phyloP scores from a whole-genome alignment of 2,888 invertebrate species.

The Notodonta ziczac region DNA sequence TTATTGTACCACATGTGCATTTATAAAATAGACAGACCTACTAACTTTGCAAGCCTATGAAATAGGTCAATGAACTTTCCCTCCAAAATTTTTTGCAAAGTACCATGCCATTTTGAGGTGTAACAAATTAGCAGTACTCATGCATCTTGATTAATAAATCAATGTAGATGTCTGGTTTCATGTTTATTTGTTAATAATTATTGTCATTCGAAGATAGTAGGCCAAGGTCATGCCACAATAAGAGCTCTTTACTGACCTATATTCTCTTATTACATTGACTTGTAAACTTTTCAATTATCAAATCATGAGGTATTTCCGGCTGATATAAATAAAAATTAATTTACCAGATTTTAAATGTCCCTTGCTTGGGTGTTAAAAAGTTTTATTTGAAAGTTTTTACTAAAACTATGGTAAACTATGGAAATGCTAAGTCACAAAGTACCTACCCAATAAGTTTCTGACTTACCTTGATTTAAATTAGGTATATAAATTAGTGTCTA shows the following conservation, averaged over 20 bases:
- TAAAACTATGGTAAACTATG: too few relatives aligned
- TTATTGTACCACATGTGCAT: background rate
- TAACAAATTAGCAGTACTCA: too few relatives aligned
- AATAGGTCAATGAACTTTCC: slow-evolving; percentile 66
- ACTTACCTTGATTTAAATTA: too few relatives aligned
- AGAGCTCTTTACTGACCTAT: background rate
- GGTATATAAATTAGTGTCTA: too few relatives aligned
- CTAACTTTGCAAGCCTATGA: background rate
- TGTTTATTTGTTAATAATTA: background rate
- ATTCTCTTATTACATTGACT: too few relatives aligned
- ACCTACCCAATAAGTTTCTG: too few relatives aligned
- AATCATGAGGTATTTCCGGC: background rate
- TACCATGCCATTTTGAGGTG: slow-evolving; percentile 8
- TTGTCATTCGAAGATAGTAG: slow-evolving; percentile 2
- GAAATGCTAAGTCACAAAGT: too few relatives aligned
- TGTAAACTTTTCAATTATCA: too few relatives aligned
- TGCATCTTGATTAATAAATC: slow-evolving; percentile 9
- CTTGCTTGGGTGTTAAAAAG: too few relatives aligned
- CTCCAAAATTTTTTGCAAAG: slow-evolving; percentile 50
- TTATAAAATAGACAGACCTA: background rate
- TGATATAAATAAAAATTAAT: too few relatives aligned
- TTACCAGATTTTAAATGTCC: too few relatives aligned
- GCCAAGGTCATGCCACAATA: slow-evolving; percentile 6
- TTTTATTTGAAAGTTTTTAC: too few relatives aligned
- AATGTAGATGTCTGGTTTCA: background rate